phyloP scores from a whole-genome alignment of 2,797 vertebrate species.

The Acanthiza pusilla region DNA sequence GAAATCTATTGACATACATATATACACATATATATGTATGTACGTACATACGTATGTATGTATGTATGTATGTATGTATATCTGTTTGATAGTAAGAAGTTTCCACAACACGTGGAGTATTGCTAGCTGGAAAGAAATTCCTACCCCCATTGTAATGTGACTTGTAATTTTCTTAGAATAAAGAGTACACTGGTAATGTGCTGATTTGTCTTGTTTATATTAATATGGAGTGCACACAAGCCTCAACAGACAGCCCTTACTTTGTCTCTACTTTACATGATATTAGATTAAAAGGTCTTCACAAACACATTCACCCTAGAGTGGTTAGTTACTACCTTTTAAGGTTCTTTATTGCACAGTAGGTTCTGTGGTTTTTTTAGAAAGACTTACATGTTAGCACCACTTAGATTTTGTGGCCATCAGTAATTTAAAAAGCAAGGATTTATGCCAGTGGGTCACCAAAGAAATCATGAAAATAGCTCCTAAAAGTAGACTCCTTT shows the following conservation, averaged over 20 bases:
- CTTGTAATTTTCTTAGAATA: not conserved
- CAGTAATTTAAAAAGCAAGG: not conserved
- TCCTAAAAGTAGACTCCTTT: not conserved
- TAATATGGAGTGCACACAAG: not conserved
- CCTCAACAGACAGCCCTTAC: not conserved
- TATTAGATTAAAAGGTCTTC: not conserved
- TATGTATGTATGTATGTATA: too few species aligned
- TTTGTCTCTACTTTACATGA: not conserved
- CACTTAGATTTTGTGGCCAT: not conserved
- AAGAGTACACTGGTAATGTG: not conserved
- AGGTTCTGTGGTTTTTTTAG: not conserved
- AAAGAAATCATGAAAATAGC: not conserved
- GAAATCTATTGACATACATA: too few species aligned
- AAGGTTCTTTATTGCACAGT: not conserved
- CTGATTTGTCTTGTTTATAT: not conserved
- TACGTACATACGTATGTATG: too few species aligned
- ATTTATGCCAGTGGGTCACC: not conserved
- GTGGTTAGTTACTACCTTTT: not conserved
- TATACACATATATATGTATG: too few species aligned
- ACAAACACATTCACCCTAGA: not conserved
- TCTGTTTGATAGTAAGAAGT: not conserved
- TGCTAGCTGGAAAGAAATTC: not conserved
- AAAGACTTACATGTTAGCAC: not conserved
- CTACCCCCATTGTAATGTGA: not conserved
- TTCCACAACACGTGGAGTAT: not conserved